Evolutionary conservation across 2,797 vertebrate species (phyloP), one percentile per base, ranked within the genome.

Genomic region (Falco biarmicus): DNA sequence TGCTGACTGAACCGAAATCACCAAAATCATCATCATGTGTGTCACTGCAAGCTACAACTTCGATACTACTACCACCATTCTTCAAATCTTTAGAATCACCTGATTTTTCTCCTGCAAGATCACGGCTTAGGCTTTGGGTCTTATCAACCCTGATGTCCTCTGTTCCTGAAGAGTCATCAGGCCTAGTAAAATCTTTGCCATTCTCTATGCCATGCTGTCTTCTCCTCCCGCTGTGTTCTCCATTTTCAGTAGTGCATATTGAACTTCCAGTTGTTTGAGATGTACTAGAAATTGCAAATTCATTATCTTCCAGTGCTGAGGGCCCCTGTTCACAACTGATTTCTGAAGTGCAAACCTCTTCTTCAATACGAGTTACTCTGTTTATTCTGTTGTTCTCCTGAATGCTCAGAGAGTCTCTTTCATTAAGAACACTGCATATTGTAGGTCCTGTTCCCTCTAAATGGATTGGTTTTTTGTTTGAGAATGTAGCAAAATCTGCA

Each of bases 401-500:
- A 97, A 98, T 50, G 87, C 81, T 96, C 93, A 96, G 41, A 82
- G 93, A 85, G 95, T 97, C 96, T 90, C 84, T 96, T 89, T 98
- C 97, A 94, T 51, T 86, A 94, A 95, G 94, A 96, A 94, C 82
- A 84, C 88, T 90, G 94, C 87, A 94, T 96, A 95, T 60, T 96
- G 63, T 90, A 95, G 84, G 85, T 87, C 76, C 91, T 90, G 63
- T 61, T 96, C 89, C 96, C 89, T 96, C 95, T 92, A 95, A 95
- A 96, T 94, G 96, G 96, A 89, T 92, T 92, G 97, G 89, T 69
- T 97, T 97, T 74, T 97, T 96, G 65, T 97, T 98, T 68, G 98
- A 97, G 97, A 99, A 98, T 14, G 98, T 97, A 68, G 98, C 97
- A 98, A 99, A 99, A 97, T 99, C 98, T 89, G 98, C 98, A 97